Evolutionary conservation across 2,113 vertebrate species (phyloP).

Genomic region (Corythornis cristatus): DNA sequence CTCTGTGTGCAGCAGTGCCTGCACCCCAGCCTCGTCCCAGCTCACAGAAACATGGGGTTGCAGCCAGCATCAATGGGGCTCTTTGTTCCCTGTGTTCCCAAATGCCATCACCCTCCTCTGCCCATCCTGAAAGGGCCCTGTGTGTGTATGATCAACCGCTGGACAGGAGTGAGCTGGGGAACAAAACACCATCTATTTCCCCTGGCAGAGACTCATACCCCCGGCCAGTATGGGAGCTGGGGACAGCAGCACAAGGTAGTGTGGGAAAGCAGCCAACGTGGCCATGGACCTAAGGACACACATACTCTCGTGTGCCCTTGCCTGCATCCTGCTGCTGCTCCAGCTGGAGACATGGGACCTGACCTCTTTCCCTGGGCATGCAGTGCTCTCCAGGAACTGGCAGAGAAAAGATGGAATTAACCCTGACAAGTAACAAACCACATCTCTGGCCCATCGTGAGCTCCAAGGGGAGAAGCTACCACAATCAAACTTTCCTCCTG

Average conservation of each 20-base stretch:
- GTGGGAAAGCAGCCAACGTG: neutral
- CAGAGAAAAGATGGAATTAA: neutral
- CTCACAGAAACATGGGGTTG: constrained; percentile 44
- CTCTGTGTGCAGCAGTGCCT: neutral
- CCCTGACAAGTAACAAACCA: neutral
- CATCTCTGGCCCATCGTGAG: neutral
- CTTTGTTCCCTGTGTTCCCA: constrained; percentile 70
- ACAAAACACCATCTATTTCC: constrained; percentile 74
- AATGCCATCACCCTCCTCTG: constrained; percentile 70
- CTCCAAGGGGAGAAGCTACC: neutral
- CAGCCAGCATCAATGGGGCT: constrained; percentile 46
- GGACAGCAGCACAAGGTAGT: neutral
- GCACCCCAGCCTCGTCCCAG: neutral
- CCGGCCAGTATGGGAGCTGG: neutral
- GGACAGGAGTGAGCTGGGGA: constrained; percentile 36
- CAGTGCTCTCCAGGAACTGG: neutral
- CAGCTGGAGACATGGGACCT: neutral
- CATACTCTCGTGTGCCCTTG: neutral
- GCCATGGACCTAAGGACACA: neutral
- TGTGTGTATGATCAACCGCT: constrained; percentile 55
- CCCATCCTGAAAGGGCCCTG: constrained; percentile 65
- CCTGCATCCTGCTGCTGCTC: neutral
- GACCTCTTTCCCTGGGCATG: neutral
- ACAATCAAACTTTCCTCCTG: neutral
- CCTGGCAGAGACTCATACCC: constrained; percentile 32